Evolutionary conservation across 2,888 invertebrate species (phyloP), one percentile per base, ranked within the genome.

Genomic region (Hetaerina titia): DNA sequence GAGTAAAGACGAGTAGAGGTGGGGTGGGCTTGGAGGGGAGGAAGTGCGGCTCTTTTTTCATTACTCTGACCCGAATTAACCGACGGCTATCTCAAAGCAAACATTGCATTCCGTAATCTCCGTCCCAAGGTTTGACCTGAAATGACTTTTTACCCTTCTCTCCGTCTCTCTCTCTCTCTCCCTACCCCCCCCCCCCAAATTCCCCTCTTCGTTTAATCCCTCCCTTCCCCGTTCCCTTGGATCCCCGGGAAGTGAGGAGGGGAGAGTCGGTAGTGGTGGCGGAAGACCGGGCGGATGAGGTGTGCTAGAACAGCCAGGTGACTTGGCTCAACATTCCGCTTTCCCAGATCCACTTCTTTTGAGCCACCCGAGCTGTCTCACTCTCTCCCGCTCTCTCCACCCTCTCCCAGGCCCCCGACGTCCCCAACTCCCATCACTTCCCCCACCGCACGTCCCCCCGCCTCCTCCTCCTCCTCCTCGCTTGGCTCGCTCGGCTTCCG

Each of bases 21-120:
- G 60, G 60, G 60, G 60, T 17, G 45, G 4, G 45, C 2, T 45
- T 1, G 45, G 45, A 45, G 45, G 45, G 4, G 45, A 45, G 45
- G 45, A 4, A 45, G 45, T 45, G 4, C 45, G 45, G n/a, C 56
- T 74, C 92, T 64, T 64, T 69, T 92, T 69, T 69, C 90, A 90
- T 90, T 90, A 64, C 90, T 69, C 63, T 92, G 92, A 92, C 92
- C 92, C 92, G 92, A 92, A 92, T 92, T 69, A 74, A 92, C 92
- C 56, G 69, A 69, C 92, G 92, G 92, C 92, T 64, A 92, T 92
- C 74, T 56, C 92, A 92, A 92, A 92, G 92, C 92, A 56, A 92
- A 74, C 92, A 57, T 92, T 22, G 56, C 92, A 74, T 92, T 92
- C 69, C 64, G 92, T 92, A 92, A 69, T 74, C 92, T 92, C 92